Evolutionary conservation across 1,140 invertebrate species (phyloP).

Genomic region (Phthorimaea operculella): DNA sequence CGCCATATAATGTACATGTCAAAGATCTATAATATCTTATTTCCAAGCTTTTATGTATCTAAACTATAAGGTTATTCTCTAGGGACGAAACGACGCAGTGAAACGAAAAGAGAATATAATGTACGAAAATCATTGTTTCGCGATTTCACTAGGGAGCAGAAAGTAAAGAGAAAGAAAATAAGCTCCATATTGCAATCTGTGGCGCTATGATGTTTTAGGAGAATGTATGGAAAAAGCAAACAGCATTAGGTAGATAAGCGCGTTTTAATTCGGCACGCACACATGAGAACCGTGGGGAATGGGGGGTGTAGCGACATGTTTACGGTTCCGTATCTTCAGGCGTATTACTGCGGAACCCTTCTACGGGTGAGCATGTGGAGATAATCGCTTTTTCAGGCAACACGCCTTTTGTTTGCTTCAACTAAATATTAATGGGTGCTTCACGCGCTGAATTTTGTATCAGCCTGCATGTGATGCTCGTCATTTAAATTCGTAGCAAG

Average conservation of each 20-base stretch:
- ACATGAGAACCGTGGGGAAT: background rate
- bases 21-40: no score
- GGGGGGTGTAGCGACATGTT: constrained; percentile 2
- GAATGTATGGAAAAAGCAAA: background rate
- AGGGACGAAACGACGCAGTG: no score
- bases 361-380: background rate
- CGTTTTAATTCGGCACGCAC: background rate
- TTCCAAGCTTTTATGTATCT: no score
- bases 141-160: background rate
- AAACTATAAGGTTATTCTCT: no score
- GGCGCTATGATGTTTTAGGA: background rate
- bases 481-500: background rate
- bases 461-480: background rate
- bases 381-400: constrained; percentile 5
- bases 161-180: background rate
- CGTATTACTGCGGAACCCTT: constrained; percentile 1
- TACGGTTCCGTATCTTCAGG: background rate
- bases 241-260: background rate
- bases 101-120: background rate
- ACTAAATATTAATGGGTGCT: constrained; percentile 3
- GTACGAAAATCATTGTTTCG: background rate
- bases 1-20: no score
- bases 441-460: background rate
- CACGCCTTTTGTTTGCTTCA: constrained; percentile 3
- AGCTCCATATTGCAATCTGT: background rate